Evolutionary conservation across 2,888 invertebrate species (phyloP).

Genomic region (Nemoura dubitans): DNA sequence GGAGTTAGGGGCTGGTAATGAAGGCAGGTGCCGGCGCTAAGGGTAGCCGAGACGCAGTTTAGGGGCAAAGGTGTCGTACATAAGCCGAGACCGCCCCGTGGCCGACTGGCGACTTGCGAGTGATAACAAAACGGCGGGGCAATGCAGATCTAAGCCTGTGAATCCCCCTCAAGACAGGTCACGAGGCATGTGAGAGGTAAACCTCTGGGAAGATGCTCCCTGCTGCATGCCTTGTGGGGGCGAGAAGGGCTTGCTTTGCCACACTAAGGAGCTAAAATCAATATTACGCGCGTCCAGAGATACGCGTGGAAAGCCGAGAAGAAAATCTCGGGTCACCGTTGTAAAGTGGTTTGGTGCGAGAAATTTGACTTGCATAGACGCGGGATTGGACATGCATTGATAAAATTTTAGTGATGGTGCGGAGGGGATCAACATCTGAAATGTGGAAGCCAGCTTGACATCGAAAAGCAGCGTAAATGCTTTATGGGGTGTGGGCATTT

Average conservation of each 20-base stretch:
- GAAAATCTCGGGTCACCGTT: not conserved
- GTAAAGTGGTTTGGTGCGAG: not conserved
- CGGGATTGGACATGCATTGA: constrained; percentile 4
- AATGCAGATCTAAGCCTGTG: constrained; percentile 21
- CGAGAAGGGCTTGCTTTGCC: not conserved
- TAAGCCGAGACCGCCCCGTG: not conserved
- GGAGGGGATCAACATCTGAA: not conserved
- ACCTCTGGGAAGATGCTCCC: not conserved
- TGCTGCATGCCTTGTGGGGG: not conserved
- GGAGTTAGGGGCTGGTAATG: not conserved
- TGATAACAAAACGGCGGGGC: not conserved
- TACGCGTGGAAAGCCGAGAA: not conserved
- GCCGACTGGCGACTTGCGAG: not conserved
- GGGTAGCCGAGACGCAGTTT: not conserved
- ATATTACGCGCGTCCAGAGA: constrained; percentile 16
- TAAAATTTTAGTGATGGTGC: not conserved
- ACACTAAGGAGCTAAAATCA: constrained; percentile 23
- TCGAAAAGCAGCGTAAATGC: not conserved
- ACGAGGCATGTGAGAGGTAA: not conserved
- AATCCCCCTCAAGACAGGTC: constrained; percentile 21
- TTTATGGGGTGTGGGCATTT: not conserved
- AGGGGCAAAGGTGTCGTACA: not conserved
- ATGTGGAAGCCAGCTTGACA: not conserved
- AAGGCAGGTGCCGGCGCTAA: not conserved
- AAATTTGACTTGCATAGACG: not conserved